Evolutionary conservation across 1,140 invertebrate genomes (phyloP), one percentile per base, ranked within the genome.

Genomic region (Protaetia brevitarsis): DNA sequence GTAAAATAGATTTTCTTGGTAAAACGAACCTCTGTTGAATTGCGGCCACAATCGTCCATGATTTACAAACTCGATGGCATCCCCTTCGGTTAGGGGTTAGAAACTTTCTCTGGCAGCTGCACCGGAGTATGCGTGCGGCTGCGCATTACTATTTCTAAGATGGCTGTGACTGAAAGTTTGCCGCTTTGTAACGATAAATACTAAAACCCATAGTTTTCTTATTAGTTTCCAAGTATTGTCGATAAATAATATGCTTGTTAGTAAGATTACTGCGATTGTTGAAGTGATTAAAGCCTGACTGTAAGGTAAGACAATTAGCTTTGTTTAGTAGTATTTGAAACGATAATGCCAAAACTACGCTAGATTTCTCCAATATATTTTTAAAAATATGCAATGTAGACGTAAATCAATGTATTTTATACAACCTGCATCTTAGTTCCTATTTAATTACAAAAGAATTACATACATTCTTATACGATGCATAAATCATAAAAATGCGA

Each of bases 21-120:
- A n/a, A n/a, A n/a, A n/a, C n/a, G n/a, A n/a, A n/a, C 3, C 10
- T 13, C 10, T 13, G n/a, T 2, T 0, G 5, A 37, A 37, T 11
- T 13, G 34, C 41, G 41, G 41, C n/a, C 6, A 45, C 6, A 19
- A 45, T 13, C 41, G 41, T 45, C 41, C 41, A 45, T 45, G 41
- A 45, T 45, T 58, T 21, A 58, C 21, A 27, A n/a, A 30, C 11
- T 28, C n/a, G 8, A 28, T 58, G 11, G 56, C 56, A 58, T 28
- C 56, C 56, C 56, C n/a, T n/a, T 58, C 5, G 56, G 10, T 27
- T 13, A n/a, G 28, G 56, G 56, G 56, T 58, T 58, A 13, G 56
- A 58, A 58, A 58, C 26, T 58, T 58, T 58, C 56, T 58, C 56
- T 28, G 26, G 56, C 56, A 58, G 56, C 56, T 58, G 56, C 56